Evolutionary conservation across 2,888 invertebrate genomes (phyloP).

Genomic region (Drosophila suboccidentalis): DNA sequence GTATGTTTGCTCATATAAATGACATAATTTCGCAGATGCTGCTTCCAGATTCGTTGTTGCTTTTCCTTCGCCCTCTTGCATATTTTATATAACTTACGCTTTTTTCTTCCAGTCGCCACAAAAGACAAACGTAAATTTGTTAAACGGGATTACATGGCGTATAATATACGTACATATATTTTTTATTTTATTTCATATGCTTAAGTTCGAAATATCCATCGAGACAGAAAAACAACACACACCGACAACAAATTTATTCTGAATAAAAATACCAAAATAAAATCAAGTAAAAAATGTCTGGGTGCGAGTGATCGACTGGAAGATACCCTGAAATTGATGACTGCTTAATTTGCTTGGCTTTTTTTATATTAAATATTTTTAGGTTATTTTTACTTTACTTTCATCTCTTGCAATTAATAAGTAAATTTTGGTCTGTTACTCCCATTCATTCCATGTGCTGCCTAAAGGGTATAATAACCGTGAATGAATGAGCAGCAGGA

Average conservation of each 20-base stretch:
- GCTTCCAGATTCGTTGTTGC: conserved; percentile 52
- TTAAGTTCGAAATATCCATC: conserved; percentile 45
- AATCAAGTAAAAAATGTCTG: background rate
- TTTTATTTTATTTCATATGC: conserved; percentile 62
- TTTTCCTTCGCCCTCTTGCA: conserved; percentile 51
- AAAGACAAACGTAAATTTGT: conserved; percentile 72
- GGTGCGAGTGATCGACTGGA: background rate
- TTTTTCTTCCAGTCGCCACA: conserved; percentile 60
- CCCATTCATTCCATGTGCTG: background rate
- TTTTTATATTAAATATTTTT: background rate
- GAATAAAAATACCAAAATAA: background rate
- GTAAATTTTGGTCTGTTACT: background rate
- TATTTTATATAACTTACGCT: conserved; percentile 69
- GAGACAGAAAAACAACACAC: conserved; percentile 9
- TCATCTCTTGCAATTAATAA: background rate
- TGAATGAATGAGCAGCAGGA: conserved; percentile 7
- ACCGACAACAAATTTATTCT: conserved; percentile 28
- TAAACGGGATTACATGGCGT: conserved; percentile 71
- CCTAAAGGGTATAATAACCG: conserved; percentile 7
- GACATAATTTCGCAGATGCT: conserved; percentile 80
- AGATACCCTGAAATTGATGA: too few species aligned
- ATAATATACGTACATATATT: conserved; percentile 51
- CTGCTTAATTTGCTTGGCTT: too few species aligned
- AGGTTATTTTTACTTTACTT: background rate
- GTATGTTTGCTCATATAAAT: conserved; percentile 79